Evolutionary conservation across 2,797 vertebrate genomes (phyloP).

Genomic region (Chanos chanos): DNA sequence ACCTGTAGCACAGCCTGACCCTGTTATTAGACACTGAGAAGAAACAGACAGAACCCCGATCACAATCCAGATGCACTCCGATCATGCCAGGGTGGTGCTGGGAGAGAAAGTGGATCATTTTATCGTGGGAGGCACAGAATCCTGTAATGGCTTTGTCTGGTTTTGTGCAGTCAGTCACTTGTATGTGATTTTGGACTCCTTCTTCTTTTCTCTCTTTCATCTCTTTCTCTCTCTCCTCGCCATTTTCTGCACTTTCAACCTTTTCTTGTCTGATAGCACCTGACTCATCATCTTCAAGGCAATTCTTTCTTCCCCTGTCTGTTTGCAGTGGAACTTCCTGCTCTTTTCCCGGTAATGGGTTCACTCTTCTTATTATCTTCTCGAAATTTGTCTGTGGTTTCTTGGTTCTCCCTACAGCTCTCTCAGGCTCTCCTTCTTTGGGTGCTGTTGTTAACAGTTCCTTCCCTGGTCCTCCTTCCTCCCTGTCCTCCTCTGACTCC

Average conservation of each 20-base stretch:
- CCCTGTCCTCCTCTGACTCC: background rate
- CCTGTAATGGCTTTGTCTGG: background rate
- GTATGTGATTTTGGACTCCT: too few species aligned
- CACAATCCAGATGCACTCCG: constrained; percentile 24
- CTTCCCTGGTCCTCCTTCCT: background rate
- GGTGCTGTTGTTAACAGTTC: background rate
- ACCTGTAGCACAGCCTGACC: constrained; percentile 21
- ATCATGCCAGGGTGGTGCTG: constrained; percentile 18
- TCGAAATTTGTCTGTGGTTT: background rate
- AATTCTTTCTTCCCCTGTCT: too few species aligned
- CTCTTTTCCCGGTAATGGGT: too few species aligned
- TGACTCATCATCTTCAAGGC: too few species aligned
- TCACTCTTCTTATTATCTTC: too few species aligned
- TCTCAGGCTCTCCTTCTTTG: background rate
- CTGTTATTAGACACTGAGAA: constrained; percentile 17
- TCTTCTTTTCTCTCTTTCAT: background rate
- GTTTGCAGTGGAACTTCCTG: too few species aligned
- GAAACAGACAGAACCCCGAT: constrained; percentile 21
- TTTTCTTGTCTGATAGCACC: too few species aligned
- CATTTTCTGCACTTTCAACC: too few species aligned
- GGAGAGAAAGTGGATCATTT: constrained; percentile 8
- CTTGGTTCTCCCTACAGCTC: background rate
- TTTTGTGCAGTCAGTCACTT: too few species aligned
- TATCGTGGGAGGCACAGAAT: constrained; percentile 22
- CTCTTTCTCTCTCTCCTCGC: too few species aligned